These are phyloP conservation scores for Neelides folsomi DNA, from an alignment of 2,888 invertebrate genomes.

Conservation along the genomic window DNA sequence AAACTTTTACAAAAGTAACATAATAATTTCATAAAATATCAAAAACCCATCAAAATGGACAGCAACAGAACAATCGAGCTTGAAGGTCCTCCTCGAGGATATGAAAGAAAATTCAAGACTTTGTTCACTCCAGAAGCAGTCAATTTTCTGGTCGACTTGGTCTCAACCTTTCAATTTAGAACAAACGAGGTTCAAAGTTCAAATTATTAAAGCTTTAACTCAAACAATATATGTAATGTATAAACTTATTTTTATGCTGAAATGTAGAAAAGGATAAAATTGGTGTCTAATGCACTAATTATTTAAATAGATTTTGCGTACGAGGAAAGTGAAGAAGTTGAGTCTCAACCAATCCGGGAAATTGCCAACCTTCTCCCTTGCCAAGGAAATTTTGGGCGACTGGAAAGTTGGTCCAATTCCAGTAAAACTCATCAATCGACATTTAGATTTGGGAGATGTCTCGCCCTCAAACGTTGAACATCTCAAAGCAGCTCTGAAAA, in stretches of 20 bases:
- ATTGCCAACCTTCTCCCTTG: conserved; percentile 35
- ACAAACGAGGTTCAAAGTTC: too few relatives aligned
- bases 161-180: conserved; percentile 42
- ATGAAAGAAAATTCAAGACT: conserved; percentile 44
- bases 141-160: conserved; percentile 45
- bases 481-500: conserved; percentile 44
- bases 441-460: conserved; percentile 53
- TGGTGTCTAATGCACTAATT: conserved; percentile 16
- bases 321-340: conserved; percentile 33
- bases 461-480: conserved; percentile 48
- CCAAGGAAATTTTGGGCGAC: conserved; percentile 38
- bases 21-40: too few relatives aligned
- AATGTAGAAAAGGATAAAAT: conserved; percentile 23
- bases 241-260: too few relatives aligned
- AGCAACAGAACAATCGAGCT: conserved; percentile 21
- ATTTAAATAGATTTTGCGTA: conserved; percentile 28
- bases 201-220: too few relatives aligned
- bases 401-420: conserved; percentile 52
- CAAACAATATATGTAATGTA: too few relatives aligned
- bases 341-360: conserved; percentile 30
- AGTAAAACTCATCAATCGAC: conserved; percentile 45
- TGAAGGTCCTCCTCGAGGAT: conserved; percentile 42
- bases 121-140: conserved; percentile 47
- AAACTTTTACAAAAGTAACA: too few relatives aligned
- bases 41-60: too few relatives aligned